Evolutionary conservation across 2,888 invertebrate species (phyloP).

Genomic region (Polylopha cassiicola): DNA sequence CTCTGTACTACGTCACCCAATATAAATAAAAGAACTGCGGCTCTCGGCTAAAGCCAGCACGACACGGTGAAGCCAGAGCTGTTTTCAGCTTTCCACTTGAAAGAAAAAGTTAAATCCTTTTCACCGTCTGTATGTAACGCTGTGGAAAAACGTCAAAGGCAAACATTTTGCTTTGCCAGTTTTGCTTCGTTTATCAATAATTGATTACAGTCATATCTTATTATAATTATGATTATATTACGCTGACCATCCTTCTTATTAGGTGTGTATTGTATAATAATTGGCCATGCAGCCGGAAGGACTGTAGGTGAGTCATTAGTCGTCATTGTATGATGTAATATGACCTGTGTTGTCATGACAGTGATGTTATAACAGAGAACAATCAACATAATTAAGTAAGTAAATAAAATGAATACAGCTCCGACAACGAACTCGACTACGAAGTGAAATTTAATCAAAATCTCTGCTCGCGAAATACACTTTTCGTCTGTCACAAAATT

Average conservation of each 20-base stretch:
- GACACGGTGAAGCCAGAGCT: conserved; percentile 7
- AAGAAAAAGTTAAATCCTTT: conserved; percentile 17
- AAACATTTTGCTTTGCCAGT: no score
- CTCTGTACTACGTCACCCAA: not conserved
- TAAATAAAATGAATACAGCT: conserved; percentile 6
- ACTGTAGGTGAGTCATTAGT: conserved; percentile 21
- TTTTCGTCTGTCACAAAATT: conserved; percentile 13
- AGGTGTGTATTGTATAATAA: conserved; percentile 9
- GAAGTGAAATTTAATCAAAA: conserved; percentile 11
- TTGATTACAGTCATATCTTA: no score
- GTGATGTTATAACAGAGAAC: conserved; percentile 19
- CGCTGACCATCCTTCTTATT: no score
- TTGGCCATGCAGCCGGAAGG: conserved; percentile 21
- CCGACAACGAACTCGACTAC: conserved; percentile 3
- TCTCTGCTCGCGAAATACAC: conserved; percentile 14
- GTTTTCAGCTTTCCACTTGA: conserved; percentile 4
- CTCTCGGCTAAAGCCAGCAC: conserved; percentile 3
- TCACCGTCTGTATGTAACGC: not conserved
- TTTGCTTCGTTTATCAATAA: no score
- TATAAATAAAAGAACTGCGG: conserved; percentile 12
- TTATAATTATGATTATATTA: no score
- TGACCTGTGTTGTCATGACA: conserved; percentile 14
- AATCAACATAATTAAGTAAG: no score
- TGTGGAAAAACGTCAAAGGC: conserved; percentile 1
- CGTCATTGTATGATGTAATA: conserved; percentile 26